phyloP scores from a whole-genome alignment of 1,140 invertebrate species.

The Drosophila saltans region DNA sequence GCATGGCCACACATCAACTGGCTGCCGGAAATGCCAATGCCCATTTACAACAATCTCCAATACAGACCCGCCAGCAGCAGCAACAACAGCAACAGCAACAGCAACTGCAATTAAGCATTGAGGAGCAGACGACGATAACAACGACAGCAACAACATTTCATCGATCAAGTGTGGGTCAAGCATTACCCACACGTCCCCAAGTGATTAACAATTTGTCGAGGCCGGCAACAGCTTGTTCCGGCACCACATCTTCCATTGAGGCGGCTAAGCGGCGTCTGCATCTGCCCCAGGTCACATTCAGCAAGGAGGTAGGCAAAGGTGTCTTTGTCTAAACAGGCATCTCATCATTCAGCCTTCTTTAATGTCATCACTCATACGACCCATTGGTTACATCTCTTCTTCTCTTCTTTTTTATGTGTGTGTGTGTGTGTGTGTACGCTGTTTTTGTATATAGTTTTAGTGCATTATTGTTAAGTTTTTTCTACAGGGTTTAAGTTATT shows the following conservation, averaged over 20 bases:
- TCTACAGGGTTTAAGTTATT: conserved; percentile 37
- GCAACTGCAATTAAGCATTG: conserved; percentile 13
- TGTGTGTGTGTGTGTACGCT: conserved; percentile 10
- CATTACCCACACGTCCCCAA: conserved; percentile 19
- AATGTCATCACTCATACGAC: not conserved
- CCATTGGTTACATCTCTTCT: conserved; percentile 7
- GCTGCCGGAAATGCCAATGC: conserved; percentile 10
- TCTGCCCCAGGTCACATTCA: conserved; percentile 92
- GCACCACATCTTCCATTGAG: conserved; percentile 84
- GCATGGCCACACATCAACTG: conserved; percentile 18
- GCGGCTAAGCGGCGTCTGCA: conserved; percentile 86
- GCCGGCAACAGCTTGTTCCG: conserved; percentile 85
- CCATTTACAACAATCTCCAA: conserved; percentile 11
- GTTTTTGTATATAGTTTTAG: conserved; percentile 45
- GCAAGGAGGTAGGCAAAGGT: conserved; percentile 87
- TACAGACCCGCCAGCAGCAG: conserved; percentile 31
- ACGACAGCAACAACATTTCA: conserved; percentile 10
- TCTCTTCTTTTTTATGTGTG: conserved; percentile 2
- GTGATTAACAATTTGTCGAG: conserved; percentile 60
- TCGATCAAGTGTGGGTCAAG: conserved; percentile 43
- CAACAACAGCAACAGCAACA: conserved; percentile 18
- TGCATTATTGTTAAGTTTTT: conserved; percentile 60
- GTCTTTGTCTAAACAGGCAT: conserved; percentile 85
- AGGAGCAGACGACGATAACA: conserved; percentile 53
- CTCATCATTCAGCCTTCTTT: not conserved